Base-by-base conservation (phyloP, 2,888 invertebrate species). In the Tricholauxania praeusta region DNA sequence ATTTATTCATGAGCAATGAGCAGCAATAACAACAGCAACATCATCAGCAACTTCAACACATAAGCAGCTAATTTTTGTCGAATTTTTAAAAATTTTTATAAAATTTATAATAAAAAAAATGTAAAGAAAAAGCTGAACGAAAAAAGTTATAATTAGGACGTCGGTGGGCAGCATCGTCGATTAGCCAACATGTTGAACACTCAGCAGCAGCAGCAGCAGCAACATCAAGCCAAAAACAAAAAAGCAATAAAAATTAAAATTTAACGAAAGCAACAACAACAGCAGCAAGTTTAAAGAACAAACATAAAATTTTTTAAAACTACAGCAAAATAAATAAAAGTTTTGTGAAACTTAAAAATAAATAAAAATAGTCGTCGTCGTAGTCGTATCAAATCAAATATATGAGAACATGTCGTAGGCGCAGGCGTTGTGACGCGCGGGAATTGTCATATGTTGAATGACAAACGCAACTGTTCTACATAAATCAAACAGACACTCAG, bases 171-270 rank as follows among this genome's bases (percentile, higher is more conserved):
- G 52, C 22, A 64, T n/a, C 78, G 52, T 67, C 78, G 79, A 81
- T 81, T 80, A 81, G 79, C 79, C 78, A 81, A 82, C 78, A 80
- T 80, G 80, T 82, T 82, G 76, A 57, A 64, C 67, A 73, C 22
- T 68, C 66, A 75, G 48, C 72, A 74, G 72, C 73, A 69, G 8
- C 74, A 66, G 48, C 67, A 73, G 55, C 78, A 65, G n/a, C 71
- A 75, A 39, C 72, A 77, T 28, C 52, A 75, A 55, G 74, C 51
- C 62, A 71, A 22, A 59, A 65, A 64, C 63, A 74, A 62, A 62
- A 74, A 72, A 72, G 73, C 68, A 75, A 77, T 70, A 72, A 72
- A 72, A 67, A 70, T 73, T 57, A 74, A 72, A 73, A 73, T 76
- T 67, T 77, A 72, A 75, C 72, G 73, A 66, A 70, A 73, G 72